These are phyloP conservation scores for Zelostemma sp. DNA, from an alignment of 1,140 invertebrate genomes.

Conservation along the genomic window DNA sequence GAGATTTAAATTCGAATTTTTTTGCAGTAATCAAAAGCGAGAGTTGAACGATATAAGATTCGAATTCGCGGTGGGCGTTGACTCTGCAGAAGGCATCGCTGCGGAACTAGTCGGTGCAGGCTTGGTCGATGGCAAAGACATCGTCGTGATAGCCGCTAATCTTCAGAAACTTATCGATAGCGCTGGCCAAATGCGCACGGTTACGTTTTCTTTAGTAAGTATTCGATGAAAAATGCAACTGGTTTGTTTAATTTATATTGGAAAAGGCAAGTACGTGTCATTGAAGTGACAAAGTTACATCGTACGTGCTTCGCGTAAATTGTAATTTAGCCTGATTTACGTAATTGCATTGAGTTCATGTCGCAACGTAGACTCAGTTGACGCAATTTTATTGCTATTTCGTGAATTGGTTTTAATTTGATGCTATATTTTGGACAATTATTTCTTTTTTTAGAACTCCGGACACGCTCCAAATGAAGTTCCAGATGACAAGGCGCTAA, in stretches of 20 bases:
- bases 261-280: too few relatives aligned
- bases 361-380: too few relatives aligned
- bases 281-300: too few relatives aligned
- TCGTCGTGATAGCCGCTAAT: conserved; percentile 91
- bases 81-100: conserved; percentile 95
- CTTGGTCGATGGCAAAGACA: conserved; percentile 91
- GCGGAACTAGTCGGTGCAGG: conserved; percentile 94
- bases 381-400: too few relatives aligned
- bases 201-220: conserved; percentile 93
- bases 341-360: too few relatives aligned
- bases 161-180: conserved; percentile 91
- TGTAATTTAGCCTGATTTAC: too few relatives aligned
- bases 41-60: conserved; percentile 98
- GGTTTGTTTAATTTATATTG: too few relatives aligned
- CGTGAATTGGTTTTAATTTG: too few relatives aligned
- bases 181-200: conserved; percentile 70
- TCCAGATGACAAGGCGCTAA: conserved; percentile 92
- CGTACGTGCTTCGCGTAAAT: too few relatives aligned
- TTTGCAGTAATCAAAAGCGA: conserved; percentile 83
- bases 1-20: neutral
- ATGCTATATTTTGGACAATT: too few relatives aligned
- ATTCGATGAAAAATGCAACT: neutral
- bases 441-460: conserved; percentile 79
- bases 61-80: conserved; percentile 92
- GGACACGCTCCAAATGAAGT: conserved; percentile 85